These are phyloP conservation scores for Passerculus sandwichensis DNA, from an alignment of 2,797 vertebrate genomes.

Conservation along the genomic window DNA sequence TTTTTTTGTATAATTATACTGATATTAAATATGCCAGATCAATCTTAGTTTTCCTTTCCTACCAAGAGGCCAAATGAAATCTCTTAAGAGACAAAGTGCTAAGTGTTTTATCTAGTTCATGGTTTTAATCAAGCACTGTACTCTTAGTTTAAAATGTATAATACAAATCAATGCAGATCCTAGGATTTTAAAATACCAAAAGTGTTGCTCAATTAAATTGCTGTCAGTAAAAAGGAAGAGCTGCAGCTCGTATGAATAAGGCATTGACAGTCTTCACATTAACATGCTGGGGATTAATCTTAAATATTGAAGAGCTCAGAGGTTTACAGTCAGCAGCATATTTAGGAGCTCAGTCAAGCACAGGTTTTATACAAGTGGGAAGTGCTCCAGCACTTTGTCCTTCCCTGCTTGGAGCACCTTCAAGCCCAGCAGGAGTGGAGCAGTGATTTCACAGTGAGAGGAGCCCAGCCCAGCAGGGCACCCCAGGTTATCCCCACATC, in stretches of 20 bases:
- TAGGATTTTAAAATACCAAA: not conserved
- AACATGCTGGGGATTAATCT: not conserved
- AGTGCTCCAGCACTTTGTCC: not conserved
- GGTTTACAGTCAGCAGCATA: not conserved
- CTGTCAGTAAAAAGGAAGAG: not conserved
- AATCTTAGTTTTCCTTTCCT: not conserved
- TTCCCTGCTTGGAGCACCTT: not conserved
- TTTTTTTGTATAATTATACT: not conserved
- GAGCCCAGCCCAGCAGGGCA: not conserved
- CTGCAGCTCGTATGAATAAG: not conserved
- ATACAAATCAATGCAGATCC: not conserved
- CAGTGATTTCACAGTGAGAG: not conserved
- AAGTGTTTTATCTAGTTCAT: not conserved
- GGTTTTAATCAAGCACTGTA: not conserved
- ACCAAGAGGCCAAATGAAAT: not conserved
- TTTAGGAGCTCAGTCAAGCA: not conserved
- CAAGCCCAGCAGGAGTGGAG: not conserved
- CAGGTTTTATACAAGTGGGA: not conserved
- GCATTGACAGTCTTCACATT: not conserved
- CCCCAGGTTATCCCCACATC: not conserved
- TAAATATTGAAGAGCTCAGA: not conserved
- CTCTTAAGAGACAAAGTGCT: not conserved
- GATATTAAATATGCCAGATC: not conserved
- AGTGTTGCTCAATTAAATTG: not conserved
- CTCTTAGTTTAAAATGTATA: not conserved